Evolutionary conservation across 2,113 vertebrate species (phyloP).

Genomic region (Naja naja): DNA sequence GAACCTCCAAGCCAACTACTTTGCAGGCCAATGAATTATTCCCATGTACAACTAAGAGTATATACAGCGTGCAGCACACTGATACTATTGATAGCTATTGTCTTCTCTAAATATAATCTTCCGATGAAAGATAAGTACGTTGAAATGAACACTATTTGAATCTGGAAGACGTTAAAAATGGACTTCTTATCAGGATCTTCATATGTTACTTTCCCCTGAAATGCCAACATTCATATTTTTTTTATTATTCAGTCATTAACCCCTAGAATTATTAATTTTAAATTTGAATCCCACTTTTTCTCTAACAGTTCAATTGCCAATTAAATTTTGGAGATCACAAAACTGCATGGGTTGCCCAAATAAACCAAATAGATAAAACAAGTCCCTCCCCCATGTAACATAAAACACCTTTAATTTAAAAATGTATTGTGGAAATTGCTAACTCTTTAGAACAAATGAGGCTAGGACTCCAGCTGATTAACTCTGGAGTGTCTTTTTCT

Average conservation of each 20-base stretch:
- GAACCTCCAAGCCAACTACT: background rate
- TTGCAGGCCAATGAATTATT: background rate
- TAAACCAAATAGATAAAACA: background rate
- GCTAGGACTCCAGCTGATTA: background rate
- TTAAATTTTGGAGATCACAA: background rate
- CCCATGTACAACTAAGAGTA: background rate
- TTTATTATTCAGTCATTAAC: background rate
- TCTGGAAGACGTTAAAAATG: background rate
- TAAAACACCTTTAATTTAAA: background rate
- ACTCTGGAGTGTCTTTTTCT: rapidly evolving
- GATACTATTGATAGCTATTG: background rate
- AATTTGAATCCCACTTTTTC: background rate
- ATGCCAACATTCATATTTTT: background rate
- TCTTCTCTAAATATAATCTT: background rate
- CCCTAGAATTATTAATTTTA: background rate
- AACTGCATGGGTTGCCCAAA: background rate
- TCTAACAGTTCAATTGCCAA: background rate
- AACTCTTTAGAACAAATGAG: background rate
- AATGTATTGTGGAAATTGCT: background rate
- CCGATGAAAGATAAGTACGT: background rate
- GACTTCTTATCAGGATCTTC: background rate
- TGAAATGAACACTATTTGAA: background rate
- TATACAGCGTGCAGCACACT: background rate
- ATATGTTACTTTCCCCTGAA: background rate
- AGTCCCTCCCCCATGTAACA: background rate